Percentiles rank a stretch among this genome's conserved stretches.
Evolutionary conservation across 2,797 vertebrate species (phyloP).

Genomic region (Centropyge bicolor): DNA sequence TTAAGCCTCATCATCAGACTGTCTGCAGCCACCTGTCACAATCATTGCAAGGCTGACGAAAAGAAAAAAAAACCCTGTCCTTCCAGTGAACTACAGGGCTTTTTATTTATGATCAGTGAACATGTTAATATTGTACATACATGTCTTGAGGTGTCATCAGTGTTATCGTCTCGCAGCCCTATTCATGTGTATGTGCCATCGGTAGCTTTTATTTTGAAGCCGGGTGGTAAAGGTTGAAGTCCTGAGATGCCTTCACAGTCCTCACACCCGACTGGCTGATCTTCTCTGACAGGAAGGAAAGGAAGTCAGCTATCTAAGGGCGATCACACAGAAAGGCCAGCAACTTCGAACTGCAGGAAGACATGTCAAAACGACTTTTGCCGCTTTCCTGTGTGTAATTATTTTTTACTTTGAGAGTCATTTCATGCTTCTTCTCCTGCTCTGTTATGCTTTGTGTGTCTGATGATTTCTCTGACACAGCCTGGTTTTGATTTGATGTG

Average conservation of each 20-base stretch:
- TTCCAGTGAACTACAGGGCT: slow-evolving; percentile 47
- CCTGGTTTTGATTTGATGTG: slow-evolving; percentile 4
- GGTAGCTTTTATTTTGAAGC: slow-evolving; percentile 25
- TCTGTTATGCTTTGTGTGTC: slow-evolving; percentile 10
- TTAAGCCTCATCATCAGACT: slow-evolving; percentile 19
- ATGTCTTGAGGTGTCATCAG: slow-evolving; percentile 24
- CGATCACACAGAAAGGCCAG: not conserved
- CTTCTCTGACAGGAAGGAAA: not conserved
- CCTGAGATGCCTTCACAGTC: slow-evolving; percentile 38
- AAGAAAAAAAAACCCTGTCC: not conserved
- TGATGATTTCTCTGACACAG: not conserved
- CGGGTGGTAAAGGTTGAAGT: not conserved
- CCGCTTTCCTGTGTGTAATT: slow-evolving; percentile 7
- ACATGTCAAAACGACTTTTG: not conserved
- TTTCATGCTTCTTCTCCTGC: slow-evolving; percentile 26
- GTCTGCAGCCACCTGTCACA: slow-evolving; percentile 8
- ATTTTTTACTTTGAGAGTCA: not conserved
- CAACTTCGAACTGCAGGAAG: not conserved
- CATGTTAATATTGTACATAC: slow-evolving; percentile 64
- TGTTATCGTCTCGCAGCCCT: slow-evolving; percentile 25
- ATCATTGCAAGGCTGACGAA: not conserved
- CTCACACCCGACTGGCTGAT: not conserved
- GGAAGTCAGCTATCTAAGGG: not conserved
- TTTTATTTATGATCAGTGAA: slow-evolving; percentile 39
- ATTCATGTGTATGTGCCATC: slow-evolving; percentile 44